Conservation (phyloP, 2,888 invertebrate genomes). For the Luperina testacea region DNA sequence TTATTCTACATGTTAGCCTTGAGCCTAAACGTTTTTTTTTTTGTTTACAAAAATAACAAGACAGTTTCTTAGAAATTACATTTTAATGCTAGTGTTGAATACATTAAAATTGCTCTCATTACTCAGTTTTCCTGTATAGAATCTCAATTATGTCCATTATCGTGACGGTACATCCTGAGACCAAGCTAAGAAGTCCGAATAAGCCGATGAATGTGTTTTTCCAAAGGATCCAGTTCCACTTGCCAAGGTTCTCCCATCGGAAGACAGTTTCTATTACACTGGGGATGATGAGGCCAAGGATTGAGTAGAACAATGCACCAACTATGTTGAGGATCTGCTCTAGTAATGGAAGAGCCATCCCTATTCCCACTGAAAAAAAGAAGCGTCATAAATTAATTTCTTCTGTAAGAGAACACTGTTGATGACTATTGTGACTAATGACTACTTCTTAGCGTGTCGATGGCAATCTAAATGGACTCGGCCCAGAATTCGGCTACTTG, state of each 20-base stretch:
- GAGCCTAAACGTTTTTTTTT: neutral
- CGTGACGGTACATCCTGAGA: constrained; percentile 91
- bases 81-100: constrained; percentile 41
- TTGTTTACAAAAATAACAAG: constrained; percentile 28
- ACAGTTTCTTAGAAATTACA: constrained; percentile 33
- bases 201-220: constrained; percentile 91
- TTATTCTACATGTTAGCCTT: constrained; percentile 6
- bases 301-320: constrained; percentile 91
- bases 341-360: constrained; percentile 86
- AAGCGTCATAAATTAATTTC: neutral
- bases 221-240: constrained; percentile 92
- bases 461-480: too few species aligned
- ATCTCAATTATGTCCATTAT: constrained; percentile 83
- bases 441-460: too few species aligned
- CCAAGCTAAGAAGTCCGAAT: constrained; percentile 91
- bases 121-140: constrained; percentile 68
- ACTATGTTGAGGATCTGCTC: constrained; percentile 88
- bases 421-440: too few species aligned
- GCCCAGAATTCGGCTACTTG: neutral
- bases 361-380: constrained; percentile 82
- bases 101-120: constrained; percentile 34
- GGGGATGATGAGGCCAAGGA: constrained; percentile 93
- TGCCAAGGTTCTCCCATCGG: constrained; percentile 92
- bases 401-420: neutral
- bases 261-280: constrained; percentile 93